Base-by-base conservation (phyloP, 2,888 invertebrate genomes). In the Agrilus mali region DNA sequence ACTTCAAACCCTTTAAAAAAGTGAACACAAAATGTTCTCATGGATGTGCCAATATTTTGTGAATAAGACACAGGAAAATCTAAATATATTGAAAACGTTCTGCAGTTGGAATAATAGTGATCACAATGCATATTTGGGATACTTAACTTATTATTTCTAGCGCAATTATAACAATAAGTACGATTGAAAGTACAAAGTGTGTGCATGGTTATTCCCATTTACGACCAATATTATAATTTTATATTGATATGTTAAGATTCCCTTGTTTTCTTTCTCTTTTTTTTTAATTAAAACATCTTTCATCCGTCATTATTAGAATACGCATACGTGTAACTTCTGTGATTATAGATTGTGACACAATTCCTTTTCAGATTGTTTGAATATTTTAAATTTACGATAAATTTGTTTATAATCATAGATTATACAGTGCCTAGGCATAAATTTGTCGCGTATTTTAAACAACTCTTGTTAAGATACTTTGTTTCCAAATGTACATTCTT, bases 351-450 rank as follows among this genome's bases (percentile, higher is more conserved):
- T 60, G 60, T 62, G 58, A 56, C 59, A 59, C 59, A 61, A 59
- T 59, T 57, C 51, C 52, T 49, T 53, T 54, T 53, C 58, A 53
- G 50, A 59, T 55, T 51, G 55, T 55, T 59, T 50, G 54, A 51
- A 49, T 52, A 46, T 58, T 56, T 43, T 38, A 32, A 45, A 43
- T 42, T 60, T 58, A 54, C 56, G 55, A 57, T 53, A 51, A 55
- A 57, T 55, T 54, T 53, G 55, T 48, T 53, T 49, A 55, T 57
- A 57, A 59, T 58, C 48, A 47, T 55, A 56, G 63, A 64, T 45
- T 44, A 35, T 55, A 55, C 64, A 64, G 64, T 64, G 65, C 65
- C 64, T 65, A 63, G 64, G 62, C 60, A 63, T 60, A 56, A 44
- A 42, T 47, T 39, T 42, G 47, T 47, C 27, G 27, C 27, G 27